Conservation (phyloP, 2,797 vertebrate genomes). For the Oryzias dopingdopingensis region DNA sequence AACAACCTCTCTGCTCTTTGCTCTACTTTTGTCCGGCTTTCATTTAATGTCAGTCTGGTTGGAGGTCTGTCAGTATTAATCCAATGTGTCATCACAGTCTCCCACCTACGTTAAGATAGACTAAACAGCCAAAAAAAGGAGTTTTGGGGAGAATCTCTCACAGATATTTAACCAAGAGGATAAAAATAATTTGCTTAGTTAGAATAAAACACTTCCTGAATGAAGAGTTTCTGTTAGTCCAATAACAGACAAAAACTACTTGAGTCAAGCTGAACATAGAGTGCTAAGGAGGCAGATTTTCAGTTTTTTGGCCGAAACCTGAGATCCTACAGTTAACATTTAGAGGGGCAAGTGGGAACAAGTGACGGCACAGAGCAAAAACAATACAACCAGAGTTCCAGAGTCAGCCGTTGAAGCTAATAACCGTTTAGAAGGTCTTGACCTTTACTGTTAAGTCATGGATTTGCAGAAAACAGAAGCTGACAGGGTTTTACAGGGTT, state of each 20-base stretch:
- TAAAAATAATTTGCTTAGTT: slow-evolving; percentile 2
- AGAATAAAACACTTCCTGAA: slow-evolving; percentile 22
- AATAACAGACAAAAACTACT: slow-evolving; percentile 12
- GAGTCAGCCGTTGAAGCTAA: slow-evolving; percentile 2
- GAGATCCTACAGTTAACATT: neutral
- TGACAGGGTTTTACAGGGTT: slow-evolving; percentile 16
- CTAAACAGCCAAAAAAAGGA: slow-evolving; percentile 46
- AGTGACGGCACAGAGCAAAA: slow-evolving; percentile 7
- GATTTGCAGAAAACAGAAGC: slow-evolving; percentile 23
- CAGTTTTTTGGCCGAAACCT: slow-evolving; percentile 26
- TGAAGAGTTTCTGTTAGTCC: neutral
- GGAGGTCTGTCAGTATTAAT: slow-evolving; percentile 39
- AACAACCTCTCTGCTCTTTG: slow-evolving; percentile 15
- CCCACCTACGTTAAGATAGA: slow-evolving; percentile 34
- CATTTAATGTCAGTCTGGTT: slow-evolving; percentile 36
- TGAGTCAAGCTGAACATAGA: slow-evolving; percentile 20
- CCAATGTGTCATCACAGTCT: slow-evolving; percentile 19
- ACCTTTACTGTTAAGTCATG: slow-evolving; percentile 35
- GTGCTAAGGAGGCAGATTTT: slow-evolving; percentile 15
- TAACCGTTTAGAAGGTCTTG: slow-evolving; percentile 20
- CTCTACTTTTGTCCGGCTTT: slow-evolving; percentile 29
- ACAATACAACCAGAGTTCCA: slow-evolving; percentile 18
- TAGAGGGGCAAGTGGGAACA: neutral
- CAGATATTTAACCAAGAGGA: slow-evolving; percentile 32
- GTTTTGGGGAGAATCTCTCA: slow-evolving; percentile 28